These are phyloP conservation scores for Mormyrus proboscirostris DNA, from an alignment of 2,797 vertebrate species.

Conservation along the genomic window DNA sequence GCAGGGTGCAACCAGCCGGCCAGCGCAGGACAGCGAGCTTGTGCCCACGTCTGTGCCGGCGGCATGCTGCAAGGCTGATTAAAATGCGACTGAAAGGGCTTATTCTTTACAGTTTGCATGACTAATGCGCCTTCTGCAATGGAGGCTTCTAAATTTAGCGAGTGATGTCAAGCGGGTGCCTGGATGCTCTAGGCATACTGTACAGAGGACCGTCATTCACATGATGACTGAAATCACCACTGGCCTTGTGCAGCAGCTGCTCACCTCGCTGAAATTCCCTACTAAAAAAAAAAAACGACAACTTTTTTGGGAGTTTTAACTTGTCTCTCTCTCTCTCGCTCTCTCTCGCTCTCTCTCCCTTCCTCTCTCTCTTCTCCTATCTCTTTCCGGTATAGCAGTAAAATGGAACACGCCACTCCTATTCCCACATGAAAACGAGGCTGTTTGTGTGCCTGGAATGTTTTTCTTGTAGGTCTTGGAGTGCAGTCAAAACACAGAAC, in stretches of 20 bases:
- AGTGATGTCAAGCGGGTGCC: slow-evolving; percentile 61
- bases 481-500: slow-evolving; percentile 50
- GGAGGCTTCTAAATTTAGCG: slow-evolving; percentile 59
- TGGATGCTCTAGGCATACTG: slow-evolving; percentile 55
- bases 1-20: not conserved
- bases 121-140: slow-evolving; percentile 63
- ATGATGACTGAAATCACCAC: slow-evolving; percentile 67
- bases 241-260: slow-evolving; percentile 53
- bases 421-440: slow-evolving; percentile 49
- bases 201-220: slow-evolving; percentile 56
- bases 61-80: slow-evolving; percentile 22
- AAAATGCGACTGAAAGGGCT: slow-evolving; percentile 50
- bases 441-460: slow-evolving; percentile 52
- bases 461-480: slow-evolving; percentile 50
- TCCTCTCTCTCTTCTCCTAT: slow-evolving; percentile 21
- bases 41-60: not conserved
- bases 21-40: not conserved
- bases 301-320: slow-evolving; percentile 42
- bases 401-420: slow-evolving; percentile 45
- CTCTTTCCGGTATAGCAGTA: slow-evolving; percentile 36
- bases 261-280: slow-evolving; percentile 52
- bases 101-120: slow-evolving; percentile 48
- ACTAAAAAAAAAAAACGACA: slow-evolving; percentile 50
- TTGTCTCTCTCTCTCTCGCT: slow-evolving; percentile 15
- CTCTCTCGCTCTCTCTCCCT: not conserved